Conservation (phyloP, 1,140 invertebrate species). For the Camponotus vicinus region DNA sequence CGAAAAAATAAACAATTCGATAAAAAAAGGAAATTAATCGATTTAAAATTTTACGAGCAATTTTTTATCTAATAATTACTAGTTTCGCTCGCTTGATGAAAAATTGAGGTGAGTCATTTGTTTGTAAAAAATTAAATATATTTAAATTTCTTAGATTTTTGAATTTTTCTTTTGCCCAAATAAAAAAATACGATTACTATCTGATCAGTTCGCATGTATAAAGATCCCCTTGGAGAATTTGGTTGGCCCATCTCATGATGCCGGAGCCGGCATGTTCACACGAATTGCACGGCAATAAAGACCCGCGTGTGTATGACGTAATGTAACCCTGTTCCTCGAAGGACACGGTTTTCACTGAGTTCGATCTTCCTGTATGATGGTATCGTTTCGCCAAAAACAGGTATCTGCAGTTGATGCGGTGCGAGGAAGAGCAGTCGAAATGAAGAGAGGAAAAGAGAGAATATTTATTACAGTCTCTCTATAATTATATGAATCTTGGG, state of each 20-base stretch:
- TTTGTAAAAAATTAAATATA: neutral
- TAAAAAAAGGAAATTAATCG: neutral
- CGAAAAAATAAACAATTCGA: neutral
- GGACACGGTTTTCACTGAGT: slow-evolving; percentile 73
- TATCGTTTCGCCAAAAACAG: slow-evolving; percentile 72
- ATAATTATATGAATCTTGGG: no score
- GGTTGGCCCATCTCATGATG: neutral
- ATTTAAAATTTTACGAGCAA: neutral
- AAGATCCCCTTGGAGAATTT: slow-evolving; percentile 34
- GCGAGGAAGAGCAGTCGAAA: neutral
- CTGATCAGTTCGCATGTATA: neutral
- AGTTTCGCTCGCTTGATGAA: neutral
- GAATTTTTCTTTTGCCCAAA: slow-evolving; percentile 1
- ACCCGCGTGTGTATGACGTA: slow-evolving; percentile 62
- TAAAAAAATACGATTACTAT: neutral
- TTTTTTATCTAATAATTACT: neutral
- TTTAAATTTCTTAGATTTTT: neutral
- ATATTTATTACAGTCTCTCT: slow-evolving; percentile 22
- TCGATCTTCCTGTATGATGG: slow-evolving; percentile 76
- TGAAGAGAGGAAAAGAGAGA: neutral
- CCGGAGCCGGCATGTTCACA: slow-evolving; percentile 17
- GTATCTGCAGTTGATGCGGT: slow-evolving; percentile 48
- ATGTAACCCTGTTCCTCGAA: slow-evolving; percentile 73
- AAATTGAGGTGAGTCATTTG: neutral
- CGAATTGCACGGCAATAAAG: slow-evolving; percentile 53